Percentiles rank a stretch among this genome's conserved stretches.
Evolutionary conservation across 1,140 invertebrate species (phyloP).

Genomic region (Mylabris phalerata): DNA sequence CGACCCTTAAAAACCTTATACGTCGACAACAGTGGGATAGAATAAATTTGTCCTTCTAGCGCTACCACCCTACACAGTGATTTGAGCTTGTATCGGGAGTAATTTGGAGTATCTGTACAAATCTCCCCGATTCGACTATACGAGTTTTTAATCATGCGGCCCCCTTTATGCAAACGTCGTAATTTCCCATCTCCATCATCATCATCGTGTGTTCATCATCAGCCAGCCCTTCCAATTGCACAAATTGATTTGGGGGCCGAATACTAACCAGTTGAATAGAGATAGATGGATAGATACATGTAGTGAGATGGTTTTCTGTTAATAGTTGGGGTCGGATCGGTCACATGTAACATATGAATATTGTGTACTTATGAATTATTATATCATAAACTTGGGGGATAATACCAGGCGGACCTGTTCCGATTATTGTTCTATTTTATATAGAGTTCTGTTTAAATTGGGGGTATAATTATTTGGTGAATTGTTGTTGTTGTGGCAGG

Average conservation of each 20-base stretch:
- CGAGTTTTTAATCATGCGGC: slow-evolving; percentile 35
- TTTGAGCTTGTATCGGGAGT: not conserved
- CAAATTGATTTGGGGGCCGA: slow-evolving; percentile 36
- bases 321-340: slow-evolving; percentile 33
- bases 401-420: slow-evolving; percentile 7
- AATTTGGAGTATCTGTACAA: slow-evolving; percentile 25
- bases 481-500: not conserved
- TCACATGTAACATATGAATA: slow-evolving; percentile 32
- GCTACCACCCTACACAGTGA: too few relatives aligned
- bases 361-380: slow-evolving; percentile 42
- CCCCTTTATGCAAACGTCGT: slow-evolving; percentile 34
- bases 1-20: too few relatives aligned
- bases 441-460: not conserved
- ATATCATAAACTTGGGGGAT: slow-evolving; percentile 35
- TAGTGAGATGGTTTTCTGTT: slow-evolving; percentile 17
- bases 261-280: slow-evolving; percentile 8
- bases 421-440: too few relatives aligned
- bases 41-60: too few relatives aligned
- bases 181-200: slow-evolving; percentile 33
- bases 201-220: slow-evolving; percentile 13
- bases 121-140: slow-evolving; percentile 19
- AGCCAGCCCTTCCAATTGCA: slow-evolving; percentile 34
- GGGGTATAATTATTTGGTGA: slow-evolving; percentile 12
- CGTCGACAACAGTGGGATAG: too few relatives aligned
- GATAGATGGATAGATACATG: slow-evolving; percentile 5